These are phyloP conservation scores for Gryon sp. DNA, from an alignment of 1,140 invertebrate species.

Conservation along the genomic window DNA sequence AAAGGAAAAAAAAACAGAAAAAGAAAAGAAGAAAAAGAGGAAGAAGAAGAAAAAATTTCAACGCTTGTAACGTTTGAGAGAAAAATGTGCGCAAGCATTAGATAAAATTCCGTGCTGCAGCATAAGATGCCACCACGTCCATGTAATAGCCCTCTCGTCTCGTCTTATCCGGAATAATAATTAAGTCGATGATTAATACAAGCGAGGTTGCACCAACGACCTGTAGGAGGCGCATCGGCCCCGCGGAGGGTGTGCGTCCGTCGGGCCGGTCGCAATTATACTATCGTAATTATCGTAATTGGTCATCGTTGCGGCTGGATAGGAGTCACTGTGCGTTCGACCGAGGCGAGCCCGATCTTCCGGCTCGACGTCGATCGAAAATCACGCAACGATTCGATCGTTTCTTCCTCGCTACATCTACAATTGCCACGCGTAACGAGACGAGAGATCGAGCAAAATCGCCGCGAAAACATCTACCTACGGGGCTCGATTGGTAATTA, in stretches of 20 bases:
- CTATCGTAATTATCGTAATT: constrained; percentile 74
- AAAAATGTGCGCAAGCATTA: constrained; percentile 1
- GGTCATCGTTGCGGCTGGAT: constrained; percentile 64
- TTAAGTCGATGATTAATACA: constrained; percentile 70
- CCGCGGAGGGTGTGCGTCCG: constrained; percentile 39
- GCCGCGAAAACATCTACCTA: constrained; percentile 17
- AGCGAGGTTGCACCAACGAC: constrained; percentile 38
- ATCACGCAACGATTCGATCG: constrained; percentile 57
- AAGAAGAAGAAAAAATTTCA: no score
- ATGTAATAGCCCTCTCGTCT: constrained; percentile 46
- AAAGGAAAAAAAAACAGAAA: no score
- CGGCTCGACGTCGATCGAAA: constrained; percentile 68
- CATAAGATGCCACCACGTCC: constrained; percentile 38
- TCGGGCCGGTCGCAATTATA: constrained; percentile 67
- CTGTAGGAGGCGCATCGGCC: constrained; percentile 38
- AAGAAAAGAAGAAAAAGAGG: no score
- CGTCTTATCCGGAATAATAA: constrained; percentile 67
- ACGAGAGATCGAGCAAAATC: constrained; percentile 37
- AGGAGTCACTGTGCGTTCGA: constrained; percentile 67
- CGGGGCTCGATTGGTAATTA: constrained; percentile 17
- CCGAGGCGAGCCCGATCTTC: constrained; percentile 68
- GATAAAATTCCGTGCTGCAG: constrained; percentile 22
- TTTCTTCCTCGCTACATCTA: constrained; percentile 8
- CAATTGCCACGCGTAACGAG: constrained; percentile 54
- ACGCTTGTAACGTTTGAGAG: neutral